Conservation (phyloP, 30 jellyfish, hydroid and myxozoan species). For the Pseudorhiza aurosa region DNA sequence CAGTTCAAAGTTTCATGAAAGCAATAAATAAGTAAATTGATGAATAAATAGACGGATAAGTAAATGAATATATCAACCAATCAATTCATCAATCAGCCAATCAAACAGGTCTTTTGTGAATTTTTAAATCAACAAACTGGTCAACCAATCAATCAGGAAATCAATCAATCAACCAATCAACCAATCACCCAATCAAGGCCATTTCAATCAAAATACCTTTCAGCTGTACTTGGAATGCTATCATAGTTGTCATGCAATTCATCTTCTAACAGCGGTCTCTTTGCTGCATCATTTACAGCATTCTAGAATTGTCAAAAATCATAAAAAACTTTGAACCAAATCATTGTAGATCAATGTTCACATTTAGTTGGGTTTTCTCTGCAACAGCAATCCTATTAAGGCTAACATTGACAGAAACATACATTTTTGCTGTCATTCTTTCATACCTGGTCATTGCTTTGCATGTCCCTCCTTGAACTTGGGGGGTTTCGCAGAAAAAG, state of each 20-base stretch:
- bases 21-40: no score
- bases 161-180: not conserved
- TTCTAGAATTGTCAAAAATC: not conserved
- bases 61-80: not conserved
- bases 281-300: not conserved
- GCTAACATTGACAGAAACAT: not conserved
- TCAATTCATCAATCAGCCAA: not conserved
- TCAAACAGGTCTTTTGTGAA: not conserved
- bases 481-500: constrained; percentile 81
- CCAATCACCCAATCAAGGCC: not conserved
- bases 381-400: not conserved
- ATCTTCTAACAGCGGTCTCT: not conserved
- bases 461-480: no score
- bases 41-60: no score
- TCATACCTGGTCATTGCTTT: not conserved
- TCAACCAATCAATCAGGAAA: not conserved
- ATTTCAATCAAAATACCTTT: no score
- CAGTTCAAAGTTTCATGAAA: no score
- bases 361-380: no score
- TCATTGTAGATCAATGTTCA: no score
- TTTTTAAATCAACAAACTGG: not conserved
- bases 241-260: not conserved
- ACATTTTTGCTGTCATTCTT: not conserved
- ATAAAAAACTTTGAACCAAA: no score
- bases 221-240: not conserved